phyloP scores from a whole-genome alignment of 2,113 vertebrate genomes.

The Pangasianodon hypophthalmus region DNA sequence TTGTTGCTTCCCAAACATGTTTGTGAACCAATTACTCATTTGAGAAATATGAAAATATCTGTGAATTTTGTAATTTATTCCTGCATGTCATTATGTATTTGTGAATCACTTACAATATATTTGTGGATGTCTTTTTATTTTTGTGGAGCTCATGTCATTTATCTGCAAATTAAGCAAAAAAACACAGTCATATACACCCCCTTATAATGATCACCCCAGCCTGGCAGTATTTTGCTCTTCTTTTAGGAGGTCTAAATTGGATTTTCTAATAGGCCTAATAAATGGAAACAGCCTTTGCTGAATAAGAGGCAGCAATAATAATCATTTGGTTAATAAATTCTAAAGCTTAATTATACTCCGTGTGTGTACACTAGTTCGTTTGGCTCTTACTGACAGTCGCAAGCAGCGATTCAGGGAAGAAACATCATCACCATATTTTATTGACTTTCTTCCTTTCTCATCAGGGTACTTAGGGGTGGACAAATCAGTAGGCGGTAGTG shows the following conservation, averaged over 20 bases:
- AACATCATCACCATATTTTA: background rate
- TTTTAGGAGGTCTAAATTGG: slow-evolving; percentile 2
- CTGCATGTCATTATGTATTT: background rate
- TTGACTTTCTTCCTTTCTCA: background rate
- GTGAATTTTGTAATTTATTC: background rate
- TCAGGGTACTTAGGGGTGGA: background rate
- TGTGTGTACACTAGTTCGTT: background rate
- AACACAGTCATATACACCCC: background rate
- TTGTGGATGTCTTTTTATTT: background rate
- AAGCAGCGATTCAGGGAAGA: background rate
- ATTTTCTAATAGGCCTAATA: slow-evolving; percentile 16
- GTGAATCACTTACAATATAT: background rate
- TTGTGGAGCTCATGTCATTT: background rate
- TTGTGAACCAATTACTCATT: background rate
- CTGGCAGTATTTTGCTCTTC: background rate
- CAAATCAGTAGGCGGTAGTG: background rate
- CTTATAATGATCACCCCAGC: background rate
- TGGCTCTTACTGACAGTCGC: background rate
- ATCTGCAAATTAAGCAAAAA: slow-evolving; percentile 3
- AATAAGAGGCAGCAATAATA: slow-evolving; percentile 19
- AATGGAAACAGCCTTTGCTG: slow-evolving; percentile 8
- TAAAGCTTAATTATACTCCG: slow-evolving; percentile 11
- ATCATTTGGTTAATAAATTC: slow-evolving; percentile 11
- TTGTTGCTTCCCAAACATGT: background rate
- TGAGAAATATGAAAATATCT: background rate